phyloP scores from a whole-genome alignment of 2,113 vertebrate species.

The Panurus biarmicus region DNA sequence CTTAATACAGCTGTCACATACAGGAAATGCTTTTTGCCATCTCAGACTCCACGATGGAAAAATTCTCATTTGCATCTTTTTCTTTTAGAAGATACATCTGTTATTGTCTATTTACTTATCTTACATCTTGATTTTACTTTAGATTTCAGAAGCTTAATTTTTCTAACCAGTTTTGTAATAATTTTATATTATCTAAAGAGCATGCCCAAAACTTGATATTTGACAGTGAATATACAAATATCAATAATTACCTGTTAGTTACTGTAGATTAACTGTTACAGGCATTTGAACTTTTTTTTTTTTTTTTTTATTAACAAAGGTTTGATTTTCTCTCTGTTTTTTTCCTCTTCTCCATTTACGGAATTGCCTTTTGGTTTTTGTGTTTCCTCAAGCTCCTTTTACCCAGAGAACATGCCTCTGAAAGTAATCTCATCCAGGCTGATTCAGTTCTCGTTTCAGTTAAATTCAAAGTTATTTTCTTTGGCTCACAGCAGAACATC shows the following conservation, averaged over 20 bases:
- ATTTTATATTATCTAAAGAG: neutral
- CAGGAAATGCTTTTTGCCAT: neutral
- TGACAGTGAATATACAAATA: neutral
- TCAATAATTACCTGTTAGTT: neutral
- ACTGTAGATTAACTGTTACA: neutral
- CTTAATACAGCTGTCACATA: neutral
- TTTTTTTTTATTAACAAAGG: too few species aligned
- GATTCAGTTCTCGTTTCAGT: slow-evolving; percentile 44
- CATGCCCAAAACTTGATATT: neutral
- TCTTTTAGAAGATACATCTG: neutral
- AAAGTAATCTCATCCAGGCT: slow-evolving; percentile 50
- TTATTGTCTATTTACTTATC: neutral
- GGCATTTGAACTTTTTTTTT: fast-evolving
- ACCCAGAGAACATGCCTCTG: neutral
- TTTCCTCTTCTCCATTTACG: neutral
- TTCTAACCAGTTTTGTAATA: neutral
- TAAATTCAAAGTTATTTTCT: slow-evolving; percentile 59
- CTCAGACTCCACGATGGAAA: neutral
- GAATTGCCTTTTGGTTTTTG: neutral
- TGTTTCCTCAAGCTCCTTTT: slow-evolving; percentile 13
- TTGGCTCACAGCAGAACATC: slow-evolving; percentile 41
- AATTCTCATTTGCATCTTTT: neutral
- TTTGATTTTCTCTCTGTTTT: too few species aligned
- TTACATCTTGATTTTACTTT: neutral
- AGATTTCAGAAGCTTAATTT: neutral